Evolutionary conservation across 2,797 vertebrate genomes (phyloP).

Genomic region (Heliangelus exortis): DNA sequence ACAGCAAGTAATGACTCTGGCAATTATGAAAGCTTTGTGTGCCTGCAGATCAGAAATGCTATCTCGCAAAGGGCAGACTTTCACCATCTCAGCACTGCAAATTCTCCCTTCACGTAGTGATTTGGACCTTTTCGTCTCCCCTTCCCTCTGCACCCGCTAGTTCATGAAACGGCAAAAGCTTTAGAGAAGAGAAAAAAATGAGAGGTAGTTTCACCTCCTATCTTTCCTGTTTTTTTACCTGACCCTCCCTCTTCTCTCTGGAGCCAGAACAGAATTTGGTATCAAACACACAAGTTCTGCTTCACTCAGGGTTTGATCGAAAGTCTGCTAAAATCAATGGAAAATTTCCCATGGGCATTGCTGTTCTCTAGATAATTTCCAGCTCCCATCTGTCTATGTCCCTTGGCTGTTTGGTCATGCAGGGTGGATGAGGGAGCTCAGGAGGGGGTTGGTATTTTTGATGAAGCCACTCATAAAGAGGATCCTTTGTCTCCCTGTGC

Average conservation of each 20-base stretch:
- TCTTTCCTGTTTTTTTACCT: background rate
- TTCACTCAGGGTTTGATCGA: background rate
- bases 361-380: background rate
- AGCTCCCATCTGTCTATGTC: background rate
- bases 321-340: background rate
- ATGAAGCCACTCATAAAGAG: background rate
- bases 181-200: background rate
- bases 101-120: background rate
- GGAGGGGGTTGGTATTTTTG: background rate
- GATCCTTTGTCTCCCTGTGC: background rate
- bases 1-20: slow-evolving; percentile 44
- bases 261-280: background rate
- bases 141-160: background rate
- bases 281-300: background rate
- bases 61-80: background rate
- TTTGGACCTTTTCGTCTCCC: background rate
- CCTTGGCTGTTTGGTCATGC: background rate
- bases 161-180: background rate
- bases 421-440: background rate
- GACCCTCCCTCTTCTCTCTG: background rate
- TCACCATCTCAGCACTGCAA: background rate
- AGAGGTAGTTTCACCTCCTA: background rate
- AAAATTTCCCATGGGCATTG: background rate
- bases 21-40: slow-evolving; percentile 45
- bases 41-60: slow-evolving; percentile 48